Evolutionary conservation across 2,888 invertebrate genomes (phyloP).

Genomic region (Drosophila dives): DNA sequence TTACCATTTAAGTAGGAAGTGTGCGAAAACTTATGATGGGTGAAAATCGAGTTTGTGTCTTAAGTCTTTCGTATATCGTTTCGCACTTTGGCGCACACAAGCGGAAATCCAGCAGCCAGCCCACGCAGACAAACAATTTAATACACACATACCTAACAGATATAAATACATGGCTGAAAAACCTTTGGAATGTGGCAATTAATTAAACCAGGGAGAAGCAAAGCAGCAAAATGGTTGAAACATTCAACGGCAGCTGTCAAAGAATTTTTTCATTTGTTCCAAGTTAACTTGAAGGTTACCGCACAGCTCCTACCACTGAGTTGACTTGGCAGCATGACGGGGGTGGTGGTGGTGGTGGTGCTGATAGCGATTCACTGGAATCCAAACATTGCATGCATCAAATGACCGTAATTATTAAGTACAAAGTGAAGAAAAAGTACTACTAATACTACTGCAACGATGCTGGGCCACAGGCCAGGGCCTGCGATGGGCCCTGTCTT

Average conservation of each 20-base stretch:
- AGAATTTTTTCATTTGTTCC: constrained; percentile 76
- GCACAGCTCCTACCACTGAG: constrained; percentile 24
- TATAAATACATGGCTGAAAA: constrained; percentile 22
- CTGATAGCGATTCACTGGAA: constrained; percentile 66
- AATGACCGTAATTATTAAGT: constrained; percentile 80
- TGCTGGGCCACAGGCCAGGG: constrained; percentile 50
- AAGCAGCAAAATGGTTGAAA: constrained; percentile 49
- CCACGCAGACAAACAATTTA: constrained; percentile 11
- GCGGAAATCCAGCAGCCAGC: constrained; percentile 50
- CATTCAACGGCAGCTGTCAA: constrained; percentile 64
- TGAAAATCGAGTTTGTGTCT: constrained; percentile 61
- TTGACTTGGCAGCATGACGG: constrained; percentile 10
- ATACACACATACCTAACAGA: constrained; percentile 16
- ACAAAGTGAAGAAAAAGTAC: constrained; percentile 53
- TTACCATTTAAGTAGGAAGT: constrained; percentile 70
- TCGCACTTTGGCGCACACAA: constrained; percentile 50
- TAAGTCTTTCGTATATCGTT: constrained; percentile 69
- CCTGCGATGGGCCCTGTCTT: constrained; percentile 51
- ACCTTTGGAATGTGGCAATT: constrained; percentile 70
- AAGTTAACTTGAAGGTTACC: constrained; percentile 63
- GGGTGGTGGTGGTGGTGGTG: constrained; percentile 47
- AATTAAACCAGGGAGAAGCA: constrained; percentile 63
- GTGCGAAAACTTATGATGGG: constrained; percentile 53
- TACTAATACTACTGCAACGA: constrained; percentile 20
- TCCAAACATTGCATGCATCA: constrained; percentile 79